phyloP scores from a whole-genome alignment of 2,797 vertebrate species.

The Anabacerthia variegaticeps region DNA sequence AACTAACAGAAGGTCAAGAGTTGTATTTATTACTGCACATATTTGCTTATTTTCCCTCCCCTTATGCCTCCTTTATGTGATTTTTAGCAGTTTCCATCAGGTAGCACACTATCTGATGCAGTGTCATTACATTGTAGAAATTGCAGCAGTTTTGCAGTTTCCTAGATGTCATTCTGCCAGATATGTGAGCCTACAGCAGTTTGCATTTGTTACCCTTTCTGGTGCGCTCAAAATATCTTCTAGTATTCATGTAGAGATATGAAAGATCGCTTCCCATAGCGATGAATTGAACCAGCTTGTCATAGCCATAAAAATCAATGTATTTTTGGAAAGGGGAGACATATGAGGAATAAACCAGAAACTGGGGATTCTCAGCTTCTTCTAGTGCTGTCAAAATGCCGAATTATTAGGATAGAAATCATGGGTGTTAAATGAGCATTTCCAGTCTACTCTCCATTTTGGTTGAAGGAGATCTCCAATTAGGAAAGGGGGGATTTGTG shows the following conservation, averaged over 20 bases:
- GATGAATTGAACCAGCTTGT: conserved; percentile 54
- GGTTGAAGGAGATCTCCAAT: neutral
- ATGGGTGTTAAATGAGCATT: neutral
- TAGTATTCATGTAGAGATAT: conserved; percentile 22
- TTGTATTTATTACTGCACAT: neutral
- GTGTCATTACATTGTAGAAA: conserved; percentile 31
- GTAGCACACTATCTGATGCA: conserved; percentile 27
- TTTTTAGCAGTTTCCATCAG: conserved; percentile 27
- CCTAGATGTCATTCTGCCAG: conserved; percentile 47
- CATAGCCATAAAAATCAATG: conserved; percentile 55
- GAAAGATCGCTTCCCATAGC: conserved; percentile 47
- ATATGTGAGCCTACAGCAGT: conserved; percentile 52
- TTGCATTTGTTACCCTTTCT: conserved; percentile 65
- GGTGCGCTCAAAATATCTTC: conserved; percentile 58
- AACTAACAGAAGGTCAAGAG: neutral
- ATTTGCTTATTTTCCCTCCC: neutral
- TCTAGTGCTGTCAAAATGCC: conserved; percentile 7
- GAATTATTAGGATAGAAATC: neutral
- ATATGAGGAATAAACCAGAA: conserved; percentile 26
- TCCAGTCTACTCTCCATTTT: neutral
- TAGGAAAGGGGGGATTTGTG: conserved; percentile 20
- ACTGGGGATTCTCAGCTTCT: conserved; percentile 14
- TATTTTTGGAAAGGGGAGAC: conserved; percentile 24
- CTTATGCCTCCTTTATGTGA: neutral
- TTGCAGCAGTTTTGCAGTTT: conserved; percentile 30